Conservation (phyloP, 2,113 vertebrate genomes). For the Tachysurus vachellii region DNA sequence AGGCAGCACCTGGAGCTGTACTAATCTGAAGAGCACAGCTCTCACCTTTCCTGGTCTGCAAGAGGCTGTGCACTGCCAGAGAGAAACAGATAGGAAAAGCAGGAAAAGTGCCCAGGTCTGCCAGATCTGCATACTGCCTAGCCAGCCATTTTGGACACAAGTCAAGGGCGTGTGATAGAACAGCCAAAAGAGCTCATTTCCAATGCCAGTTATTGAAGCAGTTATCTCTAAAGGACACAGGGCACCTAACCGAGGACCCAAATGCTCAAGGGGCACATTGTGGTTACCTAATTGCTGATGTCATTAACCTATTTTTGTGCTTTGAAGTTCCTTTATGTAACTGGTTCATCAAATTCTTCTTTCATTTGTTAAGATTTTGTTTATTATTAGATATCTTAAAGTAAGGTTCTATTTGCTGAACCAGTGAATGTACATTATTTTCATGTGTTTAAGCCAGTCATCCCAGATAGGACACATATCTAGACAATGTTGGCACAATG, state of each 20-base stretch:
- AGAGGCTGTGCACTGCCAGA: constrained; percentile 4
- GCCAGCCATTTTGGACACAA: constrained; percentile 63
- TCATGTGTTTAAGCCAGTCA: not conserved
- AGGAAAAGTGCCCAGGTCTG: constrained; percentile 40
- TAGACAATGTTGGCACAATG: not conserved
- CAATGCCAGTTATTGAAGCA: constrained; percentile 59
- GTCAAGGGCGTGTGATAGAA: constrained; percentile 62
- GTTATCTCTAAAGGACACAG: constrained; percentile 56
- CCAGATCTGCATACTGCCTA: constrained; percentile 59
- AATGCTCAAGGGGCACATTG: constrained; percentile 58
- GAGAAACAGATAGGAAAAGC: not conserved
- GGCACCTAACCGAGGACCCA: constrained; percentile 36
- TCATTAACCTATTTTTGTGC: constrained; percentile 64
- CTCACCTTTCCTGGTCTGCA: constrained; percentile 29
- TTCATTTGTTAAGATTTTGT: not conserved
- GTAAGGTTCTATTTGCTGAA: not conserved
- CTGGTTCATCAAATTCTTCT: not conserved
- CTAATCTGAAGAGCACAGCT: constrained; percentile 38
- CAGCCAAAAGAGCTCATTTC: constrained; percentile 48
- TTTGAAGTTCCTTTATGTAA: constrained; percentile 59
- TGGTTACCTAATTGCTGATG: constrained; percentile 56
- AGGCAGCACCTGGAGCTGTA: not conserved
- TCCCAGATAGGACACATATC: not conserved
- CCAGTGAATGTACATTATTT: not conserved
- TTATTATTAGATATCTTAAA: not conserved